phyloP scores from a whole-genome alignment of 2,797 vertebrate species.

The Acanthiza pusilla region DNA sequence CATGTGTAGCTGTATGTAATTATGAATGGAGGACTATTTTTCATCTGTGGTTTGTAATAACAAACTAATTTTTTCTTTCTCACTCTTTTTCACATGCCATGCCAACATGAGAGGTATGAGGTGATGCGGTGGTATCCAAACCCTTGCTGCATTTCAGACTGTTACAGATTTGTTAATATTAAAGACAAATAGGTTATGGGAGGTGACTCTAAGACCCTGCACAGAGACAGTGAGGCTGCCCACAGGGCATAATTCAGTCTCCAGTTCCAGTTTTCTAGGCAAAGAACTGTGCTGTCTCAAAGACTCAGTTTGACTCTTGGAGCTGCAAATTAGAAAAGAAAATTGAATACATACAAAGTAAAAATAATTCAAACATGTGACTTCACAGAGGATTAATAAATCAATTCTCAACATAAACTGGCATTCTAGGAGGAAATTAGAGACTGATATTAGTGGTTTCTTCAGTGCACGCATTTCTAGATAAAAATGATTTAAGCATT shows the following conservation, averaged over 20 bases:
- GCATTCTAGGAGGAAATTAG: neutral
- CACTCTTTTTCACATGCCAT: neutral
- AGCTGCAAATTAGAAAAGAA: slow-evolving; percentile 26
- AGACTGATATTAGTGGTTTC: neutral
- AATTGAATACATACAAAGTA: neutral
- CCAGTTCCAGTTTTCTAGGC: neutral
- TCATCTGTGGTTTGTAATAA: neutral
- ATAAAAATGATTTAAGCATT: neutral
- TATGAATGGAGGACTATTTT: neutral
- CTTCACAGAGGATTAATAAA: neutral
- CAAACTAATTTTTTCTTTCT: neutral
- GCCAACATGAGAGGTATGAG: no score
- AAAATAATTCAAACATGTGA: slow-evolving; percentile 2
- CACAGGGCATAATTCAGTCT: neutral
- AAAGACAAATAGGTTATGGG: neutral
- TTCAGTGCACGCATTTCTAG: neutral
- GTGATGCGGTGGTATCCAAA: neutral
- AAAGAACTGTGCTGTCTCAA: neutral
- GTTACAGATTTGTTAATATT: neutral
- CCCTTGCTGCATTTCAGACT: neutral
- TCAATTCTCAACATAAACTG: neutral
- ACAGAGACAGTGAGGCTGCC: neutral
- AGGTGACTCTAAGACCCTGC: neutral
- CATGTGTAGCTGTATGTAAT: neutral
- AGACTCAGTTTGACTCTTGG: neutral